phyloP scores from a whole-genome alignment of 2,888 invertebrate genomes.

The Tethea ocularis region DNA sequence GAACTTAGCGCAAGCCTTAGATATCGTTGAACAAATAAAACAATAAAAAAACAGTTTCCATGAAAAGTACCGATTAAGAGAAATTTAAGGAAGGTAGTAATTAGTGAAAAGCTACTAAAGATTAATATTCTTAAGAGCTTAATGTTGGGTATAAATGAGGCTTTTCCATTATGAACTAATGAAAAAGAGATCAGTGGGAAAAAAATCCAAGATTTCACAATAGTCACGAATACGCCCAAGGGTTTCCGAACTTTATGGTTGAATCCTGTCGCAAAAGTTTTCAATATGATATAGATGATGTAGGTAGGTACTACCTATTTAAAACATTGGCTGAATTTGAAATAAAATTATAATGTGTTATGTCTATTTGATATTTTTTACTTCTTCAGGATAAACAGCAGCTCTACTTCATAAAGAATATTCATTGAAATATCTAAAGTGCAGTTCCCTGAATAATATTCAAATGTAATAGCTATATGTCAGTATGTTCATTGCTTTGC shows the following conservation, averaged over 20 bases:
- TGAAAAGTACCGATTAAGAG: not conserved
- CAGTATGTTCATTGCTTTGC: conserved; percentile 8
- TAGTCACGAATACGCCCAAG: conserved; percentile 16
- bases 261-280: conserved; percentile 23
- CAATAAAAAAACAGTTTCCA: not conserved
- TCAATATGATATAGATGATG: not conserved
- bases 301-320: not conserved
- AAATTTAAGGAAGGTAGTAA: conserved; percentile 7
- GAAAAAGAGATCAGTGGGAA: conserved; percentile 12
- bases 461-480: not conserved
- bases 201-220: conserved; percentile 29
- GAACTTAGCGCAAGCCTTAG: not conserved
- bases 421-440: not conserved
- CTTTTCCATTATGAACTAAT: conserved; percentile 5
- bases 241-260: conserved; percentile 25
- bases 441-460: not conserved
- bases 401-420: not conserved
- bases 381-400: not conserved
- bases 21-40: not conserved
- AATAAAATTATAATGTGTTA: too few relatives aligned
- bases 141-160: not conserved
- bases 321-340: not conserved
- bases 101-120: conserved; percentile 9
- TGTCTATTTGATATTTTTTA: too few relatives aligned
- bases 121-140: conserved; percentile 7